Conservation (phyloP, 2,888 invertebrate species). For the Drosophila dives region DNA sequence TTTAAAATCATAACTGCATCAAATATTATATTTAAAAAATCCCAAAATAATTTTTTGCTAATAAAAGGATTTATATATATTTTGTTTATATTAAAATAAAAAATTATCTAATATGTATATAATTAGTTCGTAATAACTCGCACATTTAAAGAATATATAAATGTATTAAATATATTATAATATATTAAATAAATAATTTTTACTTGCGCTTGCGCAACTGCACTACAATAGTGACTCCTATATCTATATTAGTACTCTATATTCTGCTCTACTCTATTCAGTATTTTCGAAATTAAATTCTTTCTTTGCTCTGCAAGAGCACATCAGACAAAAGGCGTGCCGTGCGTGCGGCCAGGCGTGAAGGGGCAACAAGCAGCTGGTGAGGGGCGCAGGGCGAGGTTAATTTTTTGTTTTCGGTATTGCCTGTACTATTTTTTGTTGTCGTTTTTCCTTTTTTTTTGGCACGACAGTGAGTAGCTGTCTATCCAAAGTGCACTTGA, state of each 20-base stretch:
- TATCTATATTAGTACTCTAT: neutral
- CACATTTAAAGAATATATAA: too few species aligned
- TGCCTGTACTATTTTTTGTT: neutral
- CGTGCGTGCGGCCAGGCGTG: constrained; percentile 72
- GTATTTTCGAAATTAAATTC: constrained; percentile 16
- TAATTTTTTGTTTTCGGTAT: constrained; percentile 29
- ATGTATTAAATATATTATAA: neutral
- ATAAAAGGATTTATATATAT: too few species aligned
- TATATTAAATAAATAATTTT: neutral
- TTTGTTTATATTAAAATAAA: too few species aligned
- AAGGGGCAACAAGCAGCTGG: constrained; percentile 43
- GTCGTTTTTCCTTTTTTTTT: constrained; percentile 21
- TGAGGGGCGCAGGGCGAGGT: constrained; percentile 23
- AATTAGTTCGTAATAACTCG: neutral
- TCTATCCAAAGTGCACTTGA: constrained; percentile 73
- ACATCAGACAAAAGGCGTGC: constrained; percentile 71
- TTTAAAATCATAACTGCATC: too few species aligned
- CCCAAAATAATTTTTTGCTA: too few species aligned
- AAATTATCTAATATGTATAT: too few species aligned
- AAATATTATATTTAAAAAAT: too few species aligned
- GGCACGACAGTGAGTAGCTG: constrained; percentile 50
- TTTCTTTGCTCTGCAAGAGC: constrained; percentile 32
- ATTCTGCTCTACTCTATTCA: neutral
- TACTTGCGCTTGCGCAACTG: constrained; percentile 20
- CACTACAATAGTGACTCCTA: constrained; percentile 6